Base-by-base conservation (phyloP, 1,140 invertebrate genomes). In the Drosophila ogumai region DNA sequence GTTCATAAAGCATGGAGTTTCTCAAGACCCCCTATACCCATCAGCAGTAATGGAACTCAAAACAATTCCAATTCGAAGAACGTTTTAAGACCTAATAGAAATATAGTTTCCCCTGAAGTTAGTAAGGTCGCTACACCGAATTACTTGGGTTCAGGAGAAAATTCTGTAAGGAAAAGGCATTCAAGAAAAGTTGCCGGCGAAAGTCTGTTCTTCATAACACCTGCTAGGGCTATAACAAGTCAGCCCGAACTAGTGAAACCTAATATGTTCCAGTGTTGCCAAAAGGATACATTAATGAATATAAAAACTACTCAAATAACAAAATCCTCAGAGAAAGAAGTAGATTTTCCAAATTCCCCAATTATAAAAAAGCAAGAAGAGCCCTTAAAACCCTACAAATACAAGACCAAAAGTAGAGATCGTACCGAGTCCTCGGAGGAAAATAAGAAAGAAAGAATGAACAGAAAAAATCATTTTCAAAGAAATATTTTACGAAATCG, bases 111-210 rank as follows among this genome's bases (percentile, higher is more conserved):
- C 3, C 5, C 17, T 13, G 6, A 19, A 36, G 19, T 12, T 12
- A 34, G n/a, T 3, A 50, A 52, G 10, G 5, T 28, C 6, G 6
- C 6, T 0, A 32, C 12, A 7, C 3, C n/a, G 1, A 36, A 46
- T 4, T 65, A 50, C 36, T n/a, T 31, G 0, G n/a, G 36, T 31
- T 19, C 32, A 25, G 47, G 46, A 8, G 52, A 31, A 1, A 6
- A 25, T 17, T 25, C 17, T 5, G 17, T 13, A 38, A 54, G 5
- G 1, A 43, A 15, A 28, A 17, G 6, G 0, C 1, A 7, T 19
- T 36, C 19, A 13, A 36, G 31, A 15, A 66, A 31, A 38, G 36
- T 40, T 19, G 31, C 44, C 0, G 66, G 61, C 2, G 66, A 67
- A 3, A 66, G 36, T 25, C 7, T 54, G 0, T 17, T 68, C 5